Conservation (phyloP, 2,113 vertebrate genomes). For the Mustela lutreola region DNA sequence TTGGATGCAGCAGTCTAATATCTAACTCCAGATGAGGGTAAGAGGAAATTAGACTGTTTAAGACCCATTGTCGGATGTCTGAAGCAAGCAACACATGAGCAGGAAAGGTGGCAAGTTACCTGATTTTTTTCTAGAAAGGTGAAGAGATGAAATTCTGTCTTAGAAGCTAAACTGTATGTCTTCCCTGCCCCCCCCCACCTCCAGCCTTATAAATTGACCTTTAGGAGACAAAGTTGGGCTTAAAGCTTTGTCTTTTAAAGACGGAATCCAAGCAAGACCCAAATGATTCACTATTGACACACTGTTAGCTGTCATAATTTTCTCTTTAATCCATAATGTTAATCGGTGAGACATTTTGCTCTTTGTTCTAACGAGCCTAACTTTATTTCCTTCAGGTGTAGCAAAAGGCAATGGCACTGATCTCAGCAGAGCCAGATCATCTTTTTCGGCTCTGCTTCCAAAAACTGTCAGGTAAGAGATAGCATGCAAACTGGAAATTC, state of each 20-base stretch:
- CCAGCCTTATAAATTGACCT: neutral
- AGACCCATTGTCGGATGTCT: neutral
- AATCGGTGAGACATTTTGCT: neutral
- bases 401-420: constrained; percentile 94
- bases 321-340: neutral
- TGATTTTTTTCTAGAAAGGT: neutral
- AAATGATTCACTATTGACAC: neutral
- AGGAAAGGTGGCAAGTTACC: neutral
- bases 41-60: neutral
- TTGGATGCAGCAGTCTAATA: neutral
- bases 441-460: constrained; percentile 90
- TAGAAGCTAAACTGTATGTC: neutral
- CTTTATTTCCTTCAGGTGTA: constrained; percentile 88
- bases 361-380: constrained; percentile 42
- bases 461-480: constrained; percentile 91
- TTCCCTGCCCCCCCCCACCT: too few relatives aligned
- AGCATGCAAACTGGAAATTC: neutral
- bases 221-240: neutral
- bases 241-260: neutral
- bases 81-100: neutral
- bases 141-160: neutral
- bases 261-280: neutral
- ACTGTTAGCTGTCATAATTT: neutral
- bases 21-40: neutral
- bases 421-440: constrained; percentile 89